phyloP scores from a whole-genome alignment of 1,140 invertebrate genomes.

The Tachypleus tridentatus region DNA sequence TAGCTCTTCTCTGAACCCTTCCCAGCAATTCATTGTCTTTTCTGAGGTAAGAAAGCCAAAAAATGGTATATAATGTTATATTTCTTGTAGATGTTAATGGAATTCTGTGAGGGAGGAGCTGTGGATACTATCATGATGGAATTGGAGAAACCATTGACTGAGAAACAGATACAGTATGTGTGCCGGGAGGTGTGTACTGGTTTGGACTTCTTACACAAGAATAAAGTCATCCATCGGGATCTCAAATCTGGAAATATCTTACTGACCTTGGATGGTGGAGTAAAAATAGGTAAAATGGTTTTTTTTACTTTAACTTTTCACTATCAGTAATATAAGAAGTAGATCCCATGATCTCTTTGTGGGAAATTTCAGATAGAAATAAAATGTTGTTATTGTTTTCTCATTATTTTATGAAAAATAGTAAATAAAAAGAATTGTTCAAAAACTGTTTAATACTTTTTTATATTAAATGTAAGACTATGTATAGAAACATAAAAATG shows the following conservation, averaged over 20 bases:
- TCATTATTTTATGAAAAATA: neutral
- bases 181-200: constrained; percentile 69
- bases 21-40: too few species aligned
- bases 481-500: too few species aligned
- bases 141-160: constrained; percentile 87
- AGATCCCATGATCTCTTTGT: too few species aligned
- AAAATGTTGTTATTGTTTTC: constrained; percentile 22
- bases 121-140: constrained; percentile 98
- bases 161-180: constrained; percentile 88
- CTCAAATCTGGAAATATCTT: constrained; percentile 97
- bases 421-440: neutral
- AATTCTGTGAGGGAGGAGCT: constrained; percentile 97
- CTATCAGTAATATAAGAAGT: too few species aligned
- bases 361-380: too few species aligned
- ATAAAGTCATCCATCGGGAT: constrained; percentile 90
- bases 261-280: constrained; percentile 83
- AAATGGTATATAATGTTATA: neutral
- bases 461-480: too few species aligned
- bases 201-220: constrained; percentile 59
- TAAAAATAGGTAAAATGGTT: constrained; percentile 71
- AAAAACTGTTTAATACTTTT: too few species aligned
- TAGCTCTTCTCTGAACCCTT: too few species aligned
- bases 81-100: constrained; percentile 72
- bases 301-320: too few species aligned
- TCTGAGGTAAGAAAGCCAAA: too few species aligned